phyloP scores from a whole-genome alignment of 2,888 invertebrate genomes.

The Apeira syringaria region DNA sequence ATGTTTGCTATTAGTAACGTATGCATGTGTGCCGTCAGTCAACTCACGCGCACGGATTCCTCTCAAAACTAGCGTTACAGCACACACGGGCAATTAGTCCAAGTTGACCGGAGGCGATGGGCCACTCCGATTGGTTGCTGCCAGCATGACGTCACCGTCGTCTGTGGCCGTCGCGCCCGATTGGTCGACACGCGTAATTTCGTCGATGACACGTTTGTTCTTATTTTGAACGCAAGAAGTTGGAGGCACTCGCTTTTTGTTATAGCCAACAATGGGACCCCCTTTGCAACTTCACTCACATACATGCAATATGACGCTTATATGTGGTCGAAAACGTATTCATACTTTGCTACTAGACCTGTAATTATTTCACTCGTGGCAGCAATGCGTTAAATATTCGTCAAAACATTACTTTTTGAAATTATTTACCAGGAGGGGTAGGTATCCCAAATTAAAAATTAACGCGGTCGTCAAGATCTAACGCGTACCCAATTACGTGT shows the following conservation, averaged over 20 bases:
- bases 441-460: conserved; percentile 52
- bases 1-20: conserved; percentile 13
- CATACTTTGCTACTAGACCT: conserved; percentile 14
- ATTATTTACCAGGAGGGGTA: conserved; percentile 22
- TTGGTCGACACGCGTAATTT: conserved; percentile 83
- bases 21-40: conserved; percentile 42
- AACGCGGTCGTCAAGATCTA: conserved; percentile 56
- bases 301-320: conserved; percentile 59
- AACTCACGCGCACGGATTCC: conserved; percentile 72
- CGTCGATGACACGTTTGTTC: conserved; percentile 83
- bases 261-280: conserved; percentile 63
- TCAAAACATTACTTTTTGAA: conserved; percentile 33
- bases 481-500: conserved; percentile 64
- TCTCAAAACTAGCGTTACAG: conserved; percentile 75
- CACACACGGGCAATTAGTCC: conserved; percentile 83
- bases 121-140: conserved; percentile 69
- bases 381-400: conserved; percentile 26
- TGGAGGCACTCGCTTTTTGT: conserved; percentile 71
- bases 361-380: conserved; percentile 34
- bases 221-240: conserved; percentile 78
- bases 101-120: conserved; percentile 81
- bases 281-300: conserved; percentile 42
- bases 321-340: conserved; percentile 45
- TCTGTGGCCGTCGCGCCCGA: conserved; percentile 80
- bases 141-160: conserved; percentile 75